Conservation (phyloP, 2,888 invertebrate species). For the Acleris sparsana region DNA sequence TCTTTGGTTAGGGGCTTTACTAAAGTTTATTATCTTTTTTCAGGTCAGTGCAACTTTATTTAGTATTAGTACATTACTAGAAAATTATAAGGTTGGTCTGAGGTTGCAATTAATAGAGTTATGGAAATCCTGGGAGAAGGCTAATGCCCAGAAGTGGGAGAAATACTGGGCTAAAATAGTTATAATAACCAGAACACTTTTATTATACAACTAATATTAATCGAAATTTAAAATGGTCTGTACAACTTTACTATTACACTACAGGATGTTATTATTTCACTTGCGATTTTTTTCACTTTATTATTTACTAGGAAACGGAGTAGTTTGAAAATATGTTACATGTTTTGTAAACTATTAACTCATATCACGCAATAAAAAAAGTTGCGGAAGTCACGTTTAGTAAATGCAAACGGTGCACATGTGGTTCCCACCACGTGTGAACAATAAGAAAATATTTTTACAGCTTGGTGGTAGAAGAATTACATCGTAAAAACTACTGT, state of each 20-base stretch:
- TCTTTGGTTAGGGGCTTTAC: too few relatives aligned
- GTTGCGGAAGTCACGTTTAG: conserved; percentile 2
- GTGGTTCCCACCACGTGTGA: neutral
- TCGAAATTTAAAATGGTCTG: neutral
- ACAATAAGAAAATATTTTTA: conserved; percentile 2
- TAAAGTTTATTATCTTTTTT: too few relatives aligned
- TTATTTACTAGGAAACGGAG: neutral
- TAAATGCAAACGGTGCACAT: neutral
- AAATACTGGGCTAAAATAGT: too few relatives aligned
- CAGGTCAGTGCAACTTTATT: too few relatives aligned
- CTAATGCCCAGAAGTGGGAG: too few relatives aligned
- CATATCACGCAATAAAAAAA: conserved; percentile 4
- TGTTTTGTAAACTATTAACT: conserved; percentile 13
- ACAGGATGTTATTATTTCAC: neutral
- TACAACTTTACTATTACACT: neutral
- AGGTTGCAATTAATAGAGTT: too few relatives aligned
- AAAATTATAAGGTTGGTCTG: too few relatives aligned
- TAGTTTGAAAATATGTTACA: conserved; percentile 1
- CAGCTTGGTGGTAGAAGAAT: too few relatives aligned
- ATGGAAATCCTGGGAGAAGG: too few relatives aligned
- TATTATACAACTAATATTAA: neutral
- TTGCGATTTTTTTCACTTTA: neutral
- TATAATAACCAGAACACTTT: too few relatives aligned
- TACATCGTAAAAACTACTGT: too few relatives aligned
- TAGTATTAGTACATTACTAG: too few relatives aligned